A percentile compares a stretch with the other conserved stretches of the same genome.
Conservation (phyloP, 2,797 vertebrate species). For the Acanthopagrus latus region DNA sequence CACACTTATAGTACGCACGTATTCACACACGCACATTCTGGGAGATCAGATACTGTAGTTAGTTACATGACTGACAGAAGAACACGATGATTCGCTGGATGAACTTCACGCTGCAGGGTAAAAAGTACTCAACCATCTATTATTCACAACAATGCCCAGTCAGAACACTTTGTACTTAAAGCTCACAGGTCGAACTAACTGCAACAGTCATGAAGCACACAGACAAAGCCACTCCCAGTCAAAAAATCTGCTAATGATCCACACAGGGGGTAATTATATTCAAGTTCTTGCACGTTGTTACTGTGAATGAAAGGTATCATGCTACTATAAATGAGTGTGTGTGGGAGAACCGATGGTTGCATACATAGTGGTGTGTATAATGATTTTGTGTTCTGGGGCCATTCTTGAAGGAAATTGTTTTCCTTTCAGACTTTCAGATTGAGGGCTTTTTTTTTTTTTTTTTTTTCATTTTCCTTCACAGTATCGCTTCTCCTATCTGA, state of each 20-base stretch:
- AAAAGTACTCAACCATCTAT: constrained; percentile 62
- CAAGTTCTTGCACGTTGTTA: neutral
- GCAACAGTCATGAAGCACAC: constrained; percentile 29
- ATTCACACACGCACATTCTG: neutral
- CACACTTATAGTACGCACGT: neutral
- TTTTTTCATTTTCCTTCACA: neutral
- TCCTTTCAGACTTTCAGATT: constrained; percentile 21
- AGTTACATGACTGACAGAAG: constrained; percentile 63
- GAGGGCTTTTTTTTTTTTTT: neutral
- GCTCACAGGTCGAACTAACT: constrained; percentile 39
- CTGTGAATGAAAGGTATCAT: constrained; percentile 4
- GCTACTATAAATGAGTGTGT: neutral
- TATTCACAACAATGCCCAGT: constrained; percentile 67
- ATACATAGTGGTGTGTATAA: neutral
- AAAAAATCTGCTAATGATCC: constrained; percentile 58
- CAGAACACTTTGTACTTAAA: constrained; percentile 43
- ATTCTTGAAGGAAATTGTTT: constrained; percentile 23
- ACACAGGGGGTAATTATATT: constrained; percentile 42
- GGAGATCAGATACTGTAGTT: constrained; percentile 47
- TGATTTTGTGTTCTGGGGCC: neutral
- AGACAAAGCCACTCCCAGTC: constrained; percentile 33
- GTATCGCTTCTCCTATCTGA: constrained; percentile 3
- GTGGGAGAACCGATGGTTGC: neutral
- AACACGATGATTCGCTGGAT: constrained; percentile 45
- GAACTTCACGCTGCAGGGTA: constrained; percentile 58